Conservation (phyloP, 2,113 vertebrate species). For the Pleuronectes platessa region DNA sequence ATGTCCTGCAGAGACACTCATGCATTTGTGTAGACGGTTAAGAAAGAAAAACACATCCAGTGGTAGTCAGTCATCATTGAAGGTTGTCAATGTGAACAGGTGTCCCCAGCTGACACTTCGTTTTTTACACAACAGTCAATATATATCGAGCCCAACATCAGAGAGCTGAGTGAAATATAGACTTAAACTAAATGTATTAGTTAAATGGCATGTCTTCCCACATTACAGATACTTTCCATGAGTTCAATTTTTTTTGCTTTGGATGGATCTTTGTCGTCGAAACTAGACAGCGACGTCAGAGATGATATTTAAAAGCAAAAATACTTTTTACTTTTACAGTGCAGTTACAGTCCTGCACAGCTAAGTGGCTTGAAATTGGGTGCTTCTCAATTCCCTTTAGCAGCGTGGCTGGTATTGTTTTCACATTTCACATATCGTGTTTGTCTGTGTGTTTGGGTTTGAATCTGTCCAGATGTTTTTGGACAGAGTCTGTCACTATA, state of each 20-base stretch:
- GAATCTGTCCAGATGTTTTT: not conserved
- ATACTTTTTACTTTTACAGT: not conserved
- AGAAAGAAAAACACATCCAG: not conserved
- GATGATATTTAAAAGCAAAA: not conserved
- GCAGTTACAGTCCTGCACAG: not conserved
- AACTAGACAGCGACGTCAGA: not conserved
- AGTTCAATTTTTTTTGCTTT: not conserved
- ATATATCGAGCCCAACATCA: not conserved
- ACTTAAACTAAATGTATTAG: not conserved
- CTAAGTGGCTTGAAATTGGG: not conserved
- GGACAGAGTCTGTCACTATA: too few relatives aligned
- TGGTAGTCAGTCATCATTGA: constrained; percentile 1
- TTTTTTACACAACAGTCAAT: not conserved
- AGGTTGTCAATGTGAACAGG: not conserved
- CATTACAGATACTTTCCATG: not conserved
- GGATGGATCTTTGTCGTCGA: not conserved
- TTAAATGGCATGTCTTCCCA: not conserved
- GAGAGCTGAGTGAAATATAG: not conserved
- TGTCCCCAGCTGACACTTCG: too few relatives aligned
- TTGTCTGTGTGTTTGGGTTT: not conserved
- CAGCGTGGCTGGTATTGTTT: constrained; percentile 6
- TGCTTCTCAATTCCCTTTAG: not conserved
- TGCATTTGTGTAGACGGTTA: too few relatives aligned
- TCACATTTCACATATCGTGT: not conserved
- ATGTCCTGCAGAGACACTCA: too few relatives aligned